Conservation (phyloP, 2,113 vertebrate genomes). For the Agelaius tricolor region DNA sequence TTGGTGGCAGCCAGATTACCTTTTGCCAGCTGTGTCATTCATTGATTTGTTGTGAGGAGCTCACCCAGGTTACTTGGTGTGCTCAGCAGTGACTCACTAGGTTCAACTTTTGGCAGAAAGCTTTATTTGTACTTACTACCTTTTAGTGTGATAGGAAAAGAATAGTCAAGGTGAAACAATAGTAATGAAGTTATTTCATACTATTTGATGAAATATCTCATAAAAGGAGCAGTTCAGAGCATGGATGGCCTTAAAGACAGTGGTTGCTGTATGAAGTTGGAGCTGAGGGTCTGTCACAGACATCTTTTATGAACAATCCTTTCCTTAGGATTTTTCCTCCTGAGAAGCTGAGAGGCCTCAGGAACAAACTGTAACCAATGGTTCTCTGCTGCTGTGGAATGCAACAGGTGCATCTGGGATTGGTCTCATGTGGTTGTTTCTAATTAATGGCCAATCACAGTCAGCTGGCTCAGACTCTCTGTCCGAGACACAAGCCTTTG, state of each 20-base stretch:
- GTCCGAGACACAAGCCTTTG: no score
- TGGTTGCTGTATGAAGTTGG: background rate
- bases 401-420: no score
- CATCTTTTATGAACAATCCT: no score
- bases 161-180: background rate
- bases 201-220: background rate
- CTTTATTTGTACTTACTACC: background rate
- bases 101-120: background rate
- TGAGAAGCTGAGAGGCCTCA: no score
- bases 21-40: background rate
- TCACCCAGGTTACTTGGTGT: background rate
- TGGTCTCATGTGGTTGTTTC: no score
- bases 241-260: background rate
- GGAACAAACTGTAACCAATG: no score
- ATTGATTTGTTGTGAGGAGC: background rate
- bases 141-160: background rate
- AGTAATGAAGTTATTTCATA: background rate
- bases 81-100: background rate
- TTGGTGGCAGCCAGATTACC: background rate
- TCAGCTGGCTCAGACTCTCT: no score
- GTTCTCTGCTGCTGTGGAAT: no score
- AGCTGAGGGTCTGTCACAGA: background rate
- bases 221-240: no score
- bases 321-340: no score
- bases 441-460: no score